phyloP scores from a whole-genome alignment of 2,113 vertebrate species.

The Nycticorax nycticorax region DNA sequence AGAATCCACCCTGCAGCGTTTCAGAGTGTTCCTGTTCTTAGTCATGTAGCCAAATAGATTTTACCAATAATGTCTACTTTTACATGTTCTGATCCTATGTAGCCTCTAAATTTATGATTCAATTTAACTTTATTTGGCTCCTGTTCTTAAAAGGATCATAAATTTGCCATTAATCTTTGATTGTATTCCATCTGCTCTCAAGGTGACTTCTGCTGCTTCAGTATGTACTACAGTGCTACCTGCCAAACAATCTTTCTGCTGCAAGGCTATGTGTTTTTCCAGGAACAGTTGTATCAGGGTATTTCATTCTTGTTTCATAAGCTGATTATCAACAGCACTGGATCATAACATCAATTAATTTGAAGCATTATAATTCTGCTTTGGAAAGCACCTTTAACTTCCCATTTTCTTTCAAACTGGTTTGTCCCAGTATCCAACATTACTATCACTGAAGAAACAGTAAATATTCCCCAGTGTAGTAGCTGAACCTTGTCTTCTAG shows the following conservation, averaged over 20 bases:
- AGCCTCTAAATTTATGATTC: slow-evolving; percentile 70
- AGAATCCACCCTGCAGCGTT: neutral
- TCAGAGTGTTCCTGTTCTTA: neutral
- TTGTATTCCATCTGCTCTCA: slow-evolving; percentile 72
- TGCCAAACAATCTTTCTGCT: slow-evolving; percentile 52
- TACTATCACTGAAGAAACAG: neutral
- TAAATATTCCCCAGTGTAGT: neutral
- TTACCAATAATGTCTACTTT: slow-evolving; percentile 65
- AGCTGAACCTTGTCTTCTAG: neutral
- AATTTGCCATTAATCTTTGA: slow-evolving; percentile 74
- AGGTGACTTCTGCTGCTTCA: slow-evolving; percentile 71
- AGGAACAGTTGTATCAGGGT: neutral
- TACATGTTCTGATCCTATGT: slow-evolving; percentile 43
- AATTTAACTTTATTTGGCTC: slow-evolving; percentile 72
- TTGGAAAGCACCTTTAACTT: neutral
- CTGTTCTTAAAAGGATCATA: slow-evolving; percentile 65
- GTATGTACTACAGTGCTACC: neutral
- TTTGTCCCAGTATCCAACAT: neutral
- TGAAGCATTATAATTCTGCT: neutral
- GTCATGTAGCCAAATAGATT: slow-evolving; percentile 63
- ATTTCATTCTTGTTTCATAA: slow-evolving; percentile 47
- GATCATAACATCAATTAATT: slow-evolving; percentile 16
- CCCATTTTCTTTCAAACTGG: neutral
- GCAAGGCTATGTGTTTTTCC: slow-evolving; percentile 15
- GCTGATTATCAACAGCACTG: slow-evolving; percentile 21